Evolutionary conservation across 1,140 invertebrate species (phyloP).

Genomic region (Tribolium madens): DNA sequence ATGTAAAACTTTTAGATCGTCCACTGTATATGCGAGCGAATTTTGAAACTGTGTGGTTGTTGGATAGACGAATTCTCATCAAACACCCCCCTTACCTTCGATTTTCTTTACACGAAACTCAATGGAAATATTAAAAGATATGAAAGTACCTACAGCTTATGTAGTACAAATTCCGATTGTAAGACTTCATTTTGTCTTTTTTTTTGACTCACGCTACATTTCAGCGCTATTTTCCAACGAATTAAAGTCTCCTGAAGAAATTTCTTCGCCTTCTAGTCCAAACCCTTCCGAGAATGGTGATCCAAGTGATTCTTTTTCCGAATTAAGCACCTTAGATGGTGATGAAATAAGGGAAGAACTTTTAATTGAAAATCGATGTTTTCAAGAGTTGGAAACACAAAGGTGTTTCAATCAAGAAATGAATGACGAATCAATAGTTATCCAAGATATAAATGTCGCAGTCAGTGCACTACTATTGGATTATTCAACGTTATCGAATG

Average conservation of each 20-base stretch:
- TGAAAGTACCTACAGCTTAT: constrained; percentile 59
- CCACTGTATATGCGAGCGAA: constrained; percentile 81
- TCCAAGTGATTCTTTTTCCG: constrained; percentile 53
- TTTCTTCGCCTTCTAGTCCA: constrained; percentile 57
- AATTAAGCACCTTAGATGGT: constrained; percentile 59
- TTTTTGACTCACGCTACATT: constrained; percentile 26
- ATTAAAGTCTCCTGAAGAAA: constrained; percentile 51
- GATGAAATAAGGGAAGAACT: constrained; percentile 59
- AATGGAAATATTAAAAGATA: constrained; percentile 54
- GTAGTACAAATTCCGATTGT: constrained; percentile 57
- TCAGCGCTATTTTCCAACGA: constrained; percentile 50
- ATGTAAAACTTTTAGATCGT: constrained; percentile 72
- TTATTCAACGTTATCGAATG: constrained; percentile 69
- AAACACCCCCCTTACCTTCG: constrained; percentile 65
- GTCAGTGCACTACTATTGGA: constrained; percentile 67
- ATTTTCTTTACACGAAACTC: constrained; percentile 64
- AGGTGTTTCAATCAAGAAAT: constrained; percentile 58
- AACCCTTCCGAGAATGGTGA: constrained; percentile 59
- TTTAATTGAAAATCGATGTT: constrained; percentile 61
- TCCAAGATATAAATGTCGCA: constrained; percentile 54
- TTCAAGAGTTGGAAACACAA: constrained; percentile 61
- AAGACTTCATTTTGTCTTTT: constrained; percentile 39
- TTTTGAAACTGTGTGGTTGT: constrained; percentile 78
- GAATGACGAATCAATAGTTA: constrained; percentile 47
- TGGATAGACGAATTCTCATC: constrained; percentile 66